Conservation (phyloP, 2,113 vertebrate genomes). For the Labeo rohita region DNA sequence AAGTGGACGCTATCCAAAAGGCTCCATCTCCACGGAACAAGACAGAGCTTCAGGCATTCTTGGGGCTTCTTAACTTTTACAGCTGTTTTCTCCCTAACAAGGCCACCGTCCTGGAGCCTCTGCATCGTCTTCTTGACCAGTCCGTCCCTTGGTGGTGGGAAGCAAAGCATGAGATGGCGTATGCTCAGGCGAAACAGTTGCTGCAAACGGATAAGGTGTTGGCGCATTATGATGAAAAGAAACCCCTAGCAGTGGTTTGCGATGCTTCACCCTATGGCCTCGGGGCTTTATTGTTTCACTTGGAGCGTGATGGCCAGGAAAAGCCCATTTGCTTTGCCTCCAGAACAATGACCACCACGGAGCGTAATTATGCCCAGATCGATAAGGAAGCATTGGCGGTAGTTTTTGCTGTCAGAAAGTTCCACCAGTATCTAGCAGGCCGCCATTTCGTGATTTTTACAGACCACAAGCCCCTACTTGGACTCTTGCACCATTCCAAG, state of each 20-base stretch:
- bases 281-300: too few species aligned
- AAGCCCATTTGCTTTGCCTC: constrained; percentile 7
- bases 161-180: too few species aligned
- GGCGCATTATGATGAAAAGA: too few species aligned
- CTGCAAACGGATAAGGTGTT: too few species aligned
- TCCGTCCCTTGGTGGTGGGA: too few species aligned
- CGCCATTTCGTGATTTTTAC: too few species aligned
- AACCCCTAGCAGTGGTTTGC: too few species aligned
- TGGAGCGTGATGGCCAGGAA: too few species aligned
- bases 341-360: constrained; percentile 1
- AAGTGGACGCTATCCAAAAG: constrained; percentile 22
- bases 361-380: constrained; percentile 26
- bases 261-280: too few species aligned
- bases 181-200: too few species aligned
- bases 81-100: constrained; percentile 35
- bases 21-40: not conserved
- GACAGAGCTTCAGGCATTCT: constrained; percentile 24
- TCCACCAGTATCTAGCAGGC: not conserved
- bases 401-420: constrained; percentile 27
- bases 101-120: constrained; percentile 8
- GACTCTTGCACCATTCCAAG: too few species aligned
- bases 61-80: constrained; percentile 40
- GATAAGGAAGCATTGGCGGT: constrained; percentile 37
- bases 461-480: too few species aligned
- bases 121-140: constrained; percentile 3